A percentile compares a stretch with the other conserved stretches of the same genome.
Conservation (phyloP, 2,113 vertebrate genomes). For the Aspidoscelis tigris region DNA sequence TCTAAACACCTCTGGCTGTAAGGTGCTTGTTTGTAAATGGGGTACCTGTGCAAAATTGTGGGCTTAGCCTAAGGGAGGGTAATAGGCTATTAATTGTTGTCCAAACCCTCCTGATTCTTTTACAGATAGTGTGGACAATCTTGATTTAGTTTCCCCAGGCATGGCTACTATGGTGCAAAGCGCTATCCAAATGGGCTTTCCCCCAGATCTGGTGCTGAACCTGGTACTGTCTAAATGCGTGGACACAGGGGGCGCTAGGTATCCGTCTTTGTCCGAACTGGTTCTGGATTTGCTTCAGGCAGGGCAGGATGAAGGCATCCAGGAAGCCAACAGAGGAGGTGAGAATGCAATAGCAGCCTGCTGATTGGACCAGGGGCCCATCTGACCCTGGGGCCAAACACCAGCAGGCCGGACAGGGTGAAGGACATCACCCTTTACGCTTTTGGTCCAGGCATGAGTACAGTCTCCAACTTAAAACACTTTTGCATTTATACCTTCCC, state of each 20-base stretch:
- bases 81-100: no score
- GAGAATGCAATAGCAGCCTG: slow-evolving; percentile 23
- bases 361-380: no score
- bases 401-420: no score
- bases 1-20: no score
- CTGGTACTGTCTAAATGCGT: slow-evolving; percentile 58
- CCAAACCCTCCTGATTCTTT: slow-evolving; percentile 33
- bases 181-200: slow-evolving; percentile 83
- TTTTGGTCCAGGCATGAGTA: no score
- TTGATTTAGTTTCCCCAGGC: slow-evolving; percentile 55
- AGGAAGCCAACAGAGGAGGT: slow-evolving; percentile 65
- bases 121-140: slow-evolving; percentile 73
- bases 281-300: slow-evolving; percentile 77
- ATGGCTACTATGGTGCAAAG: slow-evolving; percentile 73
- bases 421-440: no score
- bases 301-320: slow-evolving; percentile 70
- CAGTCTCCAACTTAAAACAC: no score
- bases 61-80: background rate
- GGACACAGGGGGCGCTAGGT: slow-evolving; percentile 69
- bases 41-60: no score
- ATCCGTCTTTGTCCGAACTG: slow-evolving; percentile 77
- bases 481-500: no score
- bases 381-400: no score
- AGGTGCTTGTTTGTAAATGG: no score
- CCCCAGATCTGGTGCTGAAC: slow-evolving; percentile 71